phyloP scores from a whole-genome alignment of 2,113 vertebrate species.

The Heterocephalus glaber region DNA sequence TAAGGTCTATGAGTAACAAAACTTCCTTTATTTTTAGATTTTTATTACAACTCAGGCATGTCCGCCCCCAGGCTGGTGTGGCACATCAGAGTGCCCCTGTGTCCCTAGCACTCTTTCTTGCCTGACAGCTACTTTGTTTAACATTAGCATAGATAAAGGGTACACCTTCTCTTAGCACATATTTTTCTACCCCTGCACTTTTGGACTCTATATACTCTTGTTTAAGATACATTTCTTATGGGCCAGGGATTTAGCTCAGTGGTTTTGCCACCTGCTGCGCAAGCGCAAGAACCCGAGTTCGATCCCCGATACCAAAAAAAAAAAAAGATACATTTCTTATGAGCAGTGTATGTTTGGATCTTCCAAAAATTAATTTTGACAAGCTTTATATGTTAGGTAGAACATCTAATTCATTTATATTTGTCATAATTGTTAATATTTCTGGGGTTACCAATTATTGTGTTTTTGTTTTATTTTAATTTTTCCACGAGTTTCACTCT shows the following conservation, averaged over 20 bases:
- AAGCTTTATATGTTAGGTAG: neutral
- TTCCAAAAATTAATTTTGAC: neutral
- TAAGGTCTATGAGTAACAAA: neutral
- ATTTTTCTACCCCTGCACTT: neutral
- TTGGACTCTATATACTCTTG: neutral
- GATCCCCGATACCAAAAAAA: too few species aligned
- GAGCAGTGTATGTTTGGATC: neutral
- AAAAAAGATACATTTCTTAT: neutral
- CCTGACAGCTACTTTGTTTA: neutral
- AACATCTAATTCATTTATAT: conserved; percentile 9
- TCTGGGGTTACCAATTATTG: neutral
- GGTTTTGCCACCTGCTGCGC: too few species aligned
- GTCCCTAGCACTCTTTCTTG: neutral
- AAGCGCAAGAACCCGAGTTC: too few species aligned
- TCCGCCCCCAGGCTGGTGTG: neutral
- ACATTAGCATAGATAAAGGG: neutral
- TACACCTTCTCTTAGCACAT: neutral
- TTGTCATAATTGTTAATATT: conserved; percentile 13
- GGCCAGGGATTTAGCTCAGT: too few species aligned
- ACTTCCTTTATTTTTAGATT: neutral
- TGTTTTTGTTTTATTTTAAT: neutral
- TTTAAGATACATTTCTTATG: neutral
- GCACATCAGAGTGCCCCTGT: neutral
- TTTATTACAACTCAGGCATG: neutral
- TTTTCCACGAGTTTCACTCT: neutral